These are phyloP conservation scores for Toxotes chatareus DNA, from an alignment of 2,113 vertebrate genomes.

Conservation along the genomic window DNA sequence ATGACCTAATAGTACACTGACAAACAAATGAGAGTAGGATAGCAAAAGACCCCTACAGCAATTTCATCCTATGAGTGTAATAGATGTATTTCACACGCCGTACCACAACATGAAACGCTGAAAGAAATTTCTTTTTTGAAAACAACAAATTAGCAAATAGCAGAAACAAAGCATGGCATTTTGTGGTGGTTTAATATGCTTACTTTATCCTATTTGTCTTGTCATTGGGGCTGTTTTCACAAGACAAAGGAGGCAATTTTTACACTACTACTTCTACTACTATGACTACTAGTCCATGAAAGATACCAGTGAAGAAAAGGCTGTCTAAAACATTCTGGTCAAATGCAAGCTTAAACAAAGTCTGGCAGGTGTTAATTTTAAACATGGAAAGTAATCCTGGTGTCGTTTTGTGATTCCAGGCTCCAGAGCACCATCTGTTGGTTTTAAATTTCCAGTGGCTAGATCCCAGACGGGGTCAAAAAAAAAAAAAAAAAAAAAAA, in stretches of 20 bases:
- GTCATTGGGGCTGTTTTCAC: not conserved
- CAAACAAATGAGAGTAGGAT: not conserved
- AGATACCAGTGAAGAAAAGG: not conserved
- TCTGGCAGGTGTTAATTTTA: conserved; percentile 25
- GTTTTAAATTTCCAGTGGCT: conserved; percentile 21
- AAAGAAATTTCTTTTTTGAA: not conserved
- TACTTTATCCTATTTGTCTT: not conserved
- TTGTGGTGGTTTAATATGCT: not conserved
- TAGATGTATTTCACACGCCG: not conserved
- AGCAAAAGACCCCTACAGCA: not conserved
- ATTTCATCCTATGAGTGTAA: not conserved
- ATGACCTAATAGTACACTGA: not conserved
- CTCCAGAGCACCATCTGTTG: conserved; percentile 71
- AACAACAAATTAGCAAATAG: not conserved
- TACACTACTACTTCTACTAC: not conserved
- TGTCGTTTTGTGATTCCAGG: conserved; percentile 16
- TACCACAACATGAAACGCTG: not conserved
- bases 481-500: not conserved
- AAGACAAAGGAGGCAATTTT: not conserved
- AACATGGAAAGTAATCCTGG: conserved; percentile 7
- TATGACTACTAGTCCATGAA: not conserved
- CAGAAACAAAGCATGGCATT: not conserved
- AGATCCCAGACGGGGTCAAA: not conserved
- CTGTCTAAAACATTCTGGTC: not conserved
- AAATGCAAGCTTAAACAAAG: not conserved